Conservation (phyloP, 2,797 vertebrate species). For the Notamacropus eugenii region DNA sequence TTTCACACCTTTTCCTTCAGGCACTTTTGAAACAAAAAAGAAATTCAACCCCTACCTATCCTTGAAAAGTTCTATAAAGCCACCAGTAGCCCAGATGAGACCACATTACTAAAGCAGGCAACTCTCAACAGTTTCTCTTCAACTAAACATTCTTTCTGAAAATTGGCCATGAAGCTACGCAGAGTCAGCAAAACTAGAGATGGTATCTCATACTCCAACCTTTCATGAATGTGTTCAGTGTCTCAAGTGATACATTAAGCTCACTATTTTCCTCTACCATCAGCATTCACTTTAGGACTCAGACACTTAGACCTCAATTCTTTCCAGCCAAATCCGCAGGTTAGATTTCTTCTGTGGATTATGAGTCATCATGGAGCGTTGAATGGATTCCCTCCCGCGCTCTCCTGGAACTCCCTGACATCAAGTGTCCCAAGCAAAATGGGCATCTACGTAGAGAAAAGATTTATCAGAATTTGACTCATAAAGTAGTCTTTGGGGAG, state of each 20-base stretch:
- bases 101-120: slow-evolving; percentile 60
- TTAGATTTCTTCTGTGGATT: slow-evolving; percentile 64
- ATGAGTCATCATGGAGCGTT: slow-evolving; percentile 69
- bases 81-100: slow-evolving; percentile 72
- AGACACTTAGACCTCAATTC: slow-evolving; percentile 45
- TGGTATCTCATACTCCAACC: neutral
- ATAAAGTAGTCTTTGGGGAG: slow-evolving; percentile 61
- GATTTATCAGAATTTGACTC: slow-evolving; percentile 69
- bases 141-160: slow-evolving; percentile 74
- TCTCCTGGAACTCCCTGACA: slow-evolving; percentile 74
- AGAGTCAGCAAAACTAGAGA: slow-evolving; percentile 65
- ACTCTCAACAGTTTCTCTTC: slow-evolving; percentile 77
- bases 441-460: slow-evolving; percentile 60
- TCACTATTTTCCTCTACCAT: slow-evolving; percentile 65
- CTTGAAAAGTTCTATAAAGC: slow-evolving; percentile 75
- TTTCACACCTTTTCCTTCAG: slow-evolving; percentile 82
- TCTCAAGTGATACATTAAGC: slow-evolving; percentile 65
- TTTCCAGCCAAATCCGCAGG: slow-evolving; percentile 51
- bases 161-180: slow-evolving; percentile 49
- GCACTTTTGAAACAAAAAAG: slow-evolving; percentile 65
- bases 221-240: slow-evolving; percentile 40
- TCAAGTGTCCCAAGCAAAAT: slow-evolving; percentile 58
- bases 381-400: slow-evolving; percentile 64
- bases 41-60: slow-evolving; percentile 49
- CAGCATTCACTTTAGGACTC: slow-evolving; percentile 65